Conservation (phyloP, 92 coral and sea anemone species). For the Isaurus tuberculatus region DNA sequence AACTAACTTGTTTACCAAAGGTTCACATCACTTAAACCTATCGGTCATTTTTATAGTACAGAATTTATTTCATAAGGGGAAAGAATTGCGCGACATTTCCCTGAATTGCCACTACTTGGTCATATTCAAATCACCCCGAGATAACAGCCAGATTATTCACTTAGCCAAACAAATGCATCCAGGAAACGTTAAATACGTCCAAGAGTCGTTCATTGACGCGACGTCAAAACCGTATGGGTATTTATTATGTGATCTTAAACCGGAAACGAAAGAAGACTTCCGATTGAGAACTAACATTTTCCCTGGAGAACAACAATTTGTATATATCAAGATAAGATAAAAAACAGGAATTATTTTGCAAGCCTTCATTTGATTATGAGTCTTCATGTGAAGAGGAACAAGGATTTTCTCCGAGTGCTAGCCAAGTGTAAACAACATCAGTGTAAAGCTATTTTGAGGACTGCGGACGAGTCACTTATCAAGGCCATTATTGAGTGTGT, state of each 20-base stretch:
- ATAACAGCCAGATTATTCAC: conserved; percentile 41
- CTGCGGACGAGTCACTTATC: too few relatives aligned
- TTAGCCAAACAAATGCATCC: conserved; percentile 57
- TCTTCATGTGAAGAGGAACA: too few relatives aligned
- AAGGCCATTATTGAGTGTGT: too few relatives aligned
- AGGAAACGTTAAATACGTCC: conserved; percentile 42
- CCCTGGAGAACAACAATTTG: too few relatives aligned
- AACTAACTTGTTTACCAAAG: conserved; percentile 50
- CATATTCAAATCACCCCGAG: conserved; percentile 44
- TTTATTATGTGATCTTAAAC: conserved; percentile 56
- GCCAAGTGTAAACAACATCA: too few relatives aligned
- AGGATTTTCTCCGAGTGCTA: too few relatives aligned
- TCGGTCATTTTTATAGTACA: conserved; percentile 44
- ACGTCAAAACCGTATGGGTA: conserved; percentile 47
- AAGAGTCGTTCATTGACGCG: conserved; percentile 59
- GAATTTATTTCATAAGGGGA: conserved; percentile 24
- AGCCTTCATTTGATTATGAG: too few relatives aligned
- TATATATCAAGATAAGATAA: too few relatives aligned
- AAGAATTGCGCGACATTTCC: conserved; percentile 42
- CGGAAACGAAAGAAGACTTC: conserved; percentile 38
- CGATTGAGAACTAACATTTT: conserved; percentile 33
- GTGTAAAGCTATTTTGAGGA: too few relatives aligned
- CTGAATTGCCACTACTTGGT: conserved; percentile 40
- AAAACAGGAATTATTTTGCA: too few relatives aligned
- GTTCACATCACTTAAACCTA: conserved; percentile 48